Conservation (phyloP, 2,888 invertebrate species). For the Phaonia tiefii region DNA sequence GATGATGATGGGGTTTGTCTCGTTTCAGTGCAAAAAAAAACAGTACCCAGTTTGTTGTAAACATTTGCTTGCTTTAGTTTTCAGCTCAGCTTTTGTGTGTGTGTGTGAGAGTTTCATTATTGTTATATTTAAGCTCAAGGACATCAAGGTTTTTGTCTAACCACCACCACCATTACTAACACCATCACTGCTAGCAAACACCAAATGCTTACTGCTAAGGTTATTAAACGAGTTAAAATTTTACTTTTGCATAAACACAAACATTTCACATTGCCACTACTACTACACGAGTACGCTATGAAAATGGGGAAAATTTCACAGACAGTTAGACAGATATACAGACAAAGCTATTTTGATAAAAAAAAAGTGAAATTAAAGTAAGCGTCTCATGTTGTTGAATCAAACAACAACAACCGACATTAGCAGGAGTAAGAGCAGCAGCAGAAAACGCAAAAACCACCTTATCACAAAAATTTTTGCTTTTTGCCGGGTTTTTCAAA, state of each 20-base stretch:
- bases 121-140: slow-evolving; percentile 63
- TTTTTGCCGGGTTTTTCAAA: slow-evolving; percentile 47
- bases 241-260: slow-evolving; percentile 10
- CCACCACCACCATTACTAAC: slow-evolving; percentile 12
- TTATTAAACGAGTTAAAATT: slow-evolving; percentile 65
- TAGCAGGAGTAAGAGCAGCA: slow-evolving; percentile 8
- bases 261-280: neutral
- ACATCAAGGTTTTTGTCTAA: slow-evolving; percentile 65
- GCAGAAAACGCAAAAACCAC: slow-evolving; percentile 33
- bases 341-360: slow-evolving; percentile 62
- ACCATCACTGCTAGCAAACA: slow-evolving; percentile 36
- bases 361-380: slow-evolving; percentile 64
- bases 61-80: slow-evolving; percentile 1
- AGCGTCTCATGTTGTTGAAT: slow-evolving; percentile 51
- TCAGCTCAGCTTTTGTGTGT: neutral
- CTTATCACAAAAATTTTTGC: slow-evolving; percentile 42
- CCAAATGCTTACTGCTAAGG: slow-evolving; percentile 47
- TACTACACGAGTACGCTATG: slow-evolving; percentile 9
- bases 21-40: neutral
- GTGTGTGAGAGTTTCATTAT: too few relatives aligned
- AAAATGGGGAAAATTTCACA: slow-evolving; percentile 36
- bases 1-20: neutral
- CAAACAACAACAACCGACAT: slow-evolving; percentile 44
- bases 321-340: slow-evolving; percentile 44
- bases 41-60: neutral